Conservation (phyloP, 2,797 vertebrate genomes). For the Phoebastria nigripes region DNA sequence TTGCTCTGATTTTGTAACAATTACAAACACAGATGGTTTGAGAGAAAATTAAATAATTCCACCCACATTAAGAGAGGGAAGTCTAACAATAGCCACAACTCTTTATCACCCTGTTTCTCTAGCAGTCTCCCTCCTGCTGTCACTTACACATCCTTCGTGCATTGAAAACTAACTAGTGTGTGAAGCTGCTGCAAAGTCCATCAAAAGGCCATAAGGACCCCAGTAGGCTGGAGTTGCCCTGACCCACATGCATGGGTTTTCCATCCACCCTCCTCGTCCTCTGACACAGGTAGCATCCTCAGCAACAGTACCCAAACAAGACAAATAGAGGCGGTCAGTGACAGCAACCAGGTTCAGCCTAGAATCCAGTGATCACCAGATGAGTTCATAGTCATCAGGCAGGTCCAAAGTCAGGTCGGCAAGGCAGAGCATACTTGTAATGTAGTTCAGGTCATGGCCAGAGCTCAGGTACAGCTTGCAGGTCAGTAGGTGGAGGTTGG, state of each 20-base stretch:
- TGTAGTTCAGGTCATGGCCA: not conserved
- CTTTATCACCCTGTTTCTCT: not conserved
- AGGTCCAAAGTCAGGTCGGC: not conserved
- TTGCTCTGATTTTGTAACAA: not conserved
- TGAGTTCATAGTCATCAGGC: too few species aligned
- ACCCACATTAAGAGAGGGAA: not conserved
- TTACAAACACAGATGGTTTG: constrained; percentile 11
- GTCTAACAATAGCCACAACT: constrained; percentile 8
- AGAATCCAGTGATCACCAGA: not conserved
- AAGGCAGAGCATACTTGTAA: not conserved
- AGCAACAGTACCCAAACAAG: not conserved
- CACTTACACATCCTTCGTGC: not conserved
- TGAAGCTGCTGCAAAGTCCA: not conserved
- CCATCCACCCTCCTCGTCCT: not conserved
- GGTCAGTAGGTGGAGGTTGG: not conserved
- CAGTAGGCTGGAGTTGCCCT: not conserved
- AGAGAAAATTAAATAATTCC: constrained; percentile 7
- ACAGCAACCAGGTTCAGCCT: not conserved
- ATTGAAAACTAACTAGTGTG: not conserved
- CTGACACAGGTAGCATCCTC: not conserved
- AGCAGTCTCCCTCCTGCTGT: not conserved
- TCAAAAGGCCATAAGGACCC: fast-evolving
- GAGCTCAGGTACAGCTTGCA: not conserved
- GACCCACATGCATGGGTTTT: fast-evolving
- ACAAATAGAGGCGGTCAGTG: not conserved